Base-by-base conservation (phyloP, 2,888 invertebrate species). In the Erynnis tages region DNA sequence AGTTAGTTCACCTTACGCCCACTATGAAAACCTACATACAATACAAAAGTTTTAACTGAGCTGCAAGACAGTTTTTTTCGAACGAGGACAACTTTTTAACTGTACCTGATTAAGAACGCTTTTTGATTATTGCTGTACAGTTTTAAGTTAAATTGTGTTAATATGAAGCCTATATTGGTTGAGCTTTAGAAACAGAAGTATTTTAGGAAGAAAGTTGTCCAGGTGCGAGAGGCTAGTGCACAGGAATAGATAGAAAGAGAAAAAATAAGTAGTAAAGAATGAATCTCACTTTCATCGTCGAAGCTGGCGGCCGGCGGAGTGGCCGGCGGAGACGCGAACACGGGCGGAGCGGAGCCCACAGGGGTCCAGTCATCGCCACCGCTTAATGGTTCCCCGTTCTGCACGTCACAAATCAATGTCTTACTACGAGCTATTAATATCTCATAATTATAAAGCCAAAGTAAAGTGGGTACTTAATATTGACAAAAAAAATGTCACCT, bases 311-410 rank as follows among this genome's bases (percentile, higher is more conserved):
- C 70, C 0, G 79, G 76, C 0, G 82, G 79, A 0, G 82, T 69
- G 46, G 92, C 93, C 0, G 95, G 94, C 1, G 95, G 95, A 0
- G 86, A 79, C 0, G 94, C 92, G 69, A 94, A 94, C 16, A 93
- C 94, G 43, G 96, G 95, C 2, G 96, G 94, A 1, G 94, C 94
- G 1, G 94, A 94, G 34, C 91, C 92, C 0, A 94, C 91, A 27
- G 94, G 95, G 0, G 95, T 93, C 70, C 94, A 92, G 50, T 93
- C 92, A 79, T 92, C 84, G 1, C 89, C 90, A 10, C 91, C 92
- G 43, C 93, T 93, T 46, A 95, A 74, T 0, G 95, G 94, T 67
- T 95, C 95, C 0, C 95, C 95, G 73, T 93, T 92, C 83, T 89
- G 59, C 4, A n/a, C 30, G 2, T 7, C 5, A 21, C 5, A 5